Conservation (phyloP, 2,888 invertebrate genomes). For the Molanna angustata region DNA sequence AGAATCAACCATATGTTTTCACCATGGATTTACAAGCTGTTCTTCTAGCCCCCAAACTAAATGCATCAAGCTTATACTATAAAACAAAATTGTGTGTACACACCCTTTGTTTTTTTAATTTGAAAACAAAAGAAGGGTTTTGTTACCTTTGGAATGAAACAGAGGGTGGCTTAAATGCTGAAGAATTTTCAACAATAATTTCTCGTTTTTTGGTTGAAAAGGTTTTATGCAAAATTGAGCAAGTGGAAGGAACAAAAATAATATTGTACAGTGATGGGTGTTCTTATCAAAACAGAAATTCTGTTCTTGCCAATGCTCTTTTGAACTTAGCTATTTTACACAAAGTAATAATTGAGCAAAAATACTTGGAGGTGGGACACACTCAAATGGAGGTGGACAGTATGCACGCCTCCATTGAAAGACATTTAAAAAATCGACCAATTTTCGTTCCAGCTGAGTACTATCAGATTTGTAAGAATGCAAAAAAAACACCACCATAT, state of each 20-base stretch:
- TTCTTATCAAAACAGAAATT: constrained; percentile 4
- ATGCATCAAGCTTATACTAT: constrained; percentile 4
- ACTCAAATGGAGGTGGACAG: too few relatives aligned
- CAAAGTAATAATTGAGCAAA: too few relatives aligned
- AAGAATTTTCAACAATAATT: constrained; percentile 7
- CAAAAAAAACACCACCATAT: too few relatives aligned
- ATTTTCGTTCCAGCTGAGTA: too few relatives aligned
- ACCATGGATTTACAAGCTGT: constrained; percentile 11
- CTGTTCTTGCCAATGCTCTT: too few relatives aligned
- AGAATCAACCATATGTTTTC: constrained; percentile 1
- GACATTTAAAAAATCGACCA: too few relatives aligned
- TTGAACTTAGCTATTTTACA: too few relatives aligned
- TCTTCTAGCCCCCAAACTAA: constrained; percentile 5
- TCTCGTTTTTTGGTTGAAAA: constrained; percentile 1
- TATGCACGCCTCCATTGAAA: too few relatives aligned
- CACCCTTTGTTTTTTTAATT: constrained; percentile 5
- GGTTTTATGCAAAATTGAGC: constrained; percentile 1
- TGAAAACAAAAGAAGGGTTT: constrained; percentile 8
- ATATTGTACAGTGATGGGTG: constrained; percentile 9
- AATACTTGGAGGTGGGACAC: too few relatives aligned
- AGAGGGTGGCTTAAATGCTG: constrained; percentile 7
- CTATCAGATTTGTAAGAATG: too few relatives aligned
- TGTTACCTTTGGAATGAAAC: constrained; percentile 8
- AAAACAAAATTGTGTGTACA: constrained; percentile 10
- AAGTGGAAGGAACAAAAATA: not conserved